Evolutionary conservation across 2,797 vertebrate genomes (phyloP).

Genomic region (Aotus griseimembra): DNA sequence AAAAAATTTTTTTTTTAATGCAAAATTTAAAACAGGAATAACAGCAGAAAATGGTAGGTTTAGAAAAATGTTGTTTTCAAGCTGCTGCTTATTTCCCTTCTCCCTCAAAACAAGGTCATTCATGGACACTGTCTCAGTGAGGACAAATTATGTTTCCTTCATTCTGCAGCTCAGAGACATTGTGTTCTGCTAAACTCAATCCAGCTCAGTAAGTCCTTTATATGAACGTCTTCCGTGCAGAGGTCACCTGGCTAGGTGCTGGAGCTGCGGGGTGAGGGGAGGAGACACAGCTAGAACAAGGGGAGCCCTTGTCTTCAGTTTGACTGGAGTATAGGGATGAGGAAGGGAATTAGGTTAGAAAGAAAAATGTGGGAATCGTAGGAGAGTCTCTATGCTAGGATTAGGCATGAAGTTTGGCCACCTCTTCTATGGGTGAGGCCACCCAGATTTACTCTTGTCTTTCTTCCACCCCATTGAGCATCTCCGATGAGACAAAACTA

Average conservation of each 20-base stretch:
- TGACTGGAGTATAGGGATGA: not conserved
- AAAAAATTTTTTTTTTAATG: not conserved
- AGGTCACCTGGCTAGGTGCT: not conserved
- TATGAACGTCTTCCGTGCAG: not conserved
- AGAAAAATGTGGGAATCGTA: not conserved
- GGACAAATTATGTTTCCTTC: not conserved
- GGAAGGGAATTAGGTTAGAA: not conserved
- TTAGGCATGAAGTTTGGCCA: not conserved
- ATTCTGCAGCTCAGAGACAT: not conserved
- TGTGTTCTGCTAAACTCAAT: not conserved
- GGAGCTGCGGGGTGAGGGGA: not conserved
- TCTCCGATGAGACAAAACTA: not conserved
- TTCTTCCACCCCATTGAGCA: not conserved
- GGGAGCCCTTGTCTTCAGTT: not conserved
- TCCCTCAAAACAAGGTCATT: not conserved
- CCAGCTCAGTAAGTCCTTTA: not conserved
- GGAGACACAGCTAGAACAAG: not conserved
- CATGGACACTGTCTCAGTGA: not conserved
- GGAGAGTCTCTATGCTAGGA: not conserved
- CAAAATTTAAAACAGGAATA: not conserved
- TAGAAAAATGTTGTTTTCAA: not conserved
- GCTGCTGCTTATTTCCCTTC: not conserved
- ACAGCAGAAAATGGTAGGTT: not conserved
- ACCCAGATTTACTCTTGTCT: not conserved
- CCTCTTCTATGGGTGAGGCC: not conserved